phyloP scores from a whole-genome alignment of 2,888 invertebrate species.

The Dinocampus coccinellae region DNA sequence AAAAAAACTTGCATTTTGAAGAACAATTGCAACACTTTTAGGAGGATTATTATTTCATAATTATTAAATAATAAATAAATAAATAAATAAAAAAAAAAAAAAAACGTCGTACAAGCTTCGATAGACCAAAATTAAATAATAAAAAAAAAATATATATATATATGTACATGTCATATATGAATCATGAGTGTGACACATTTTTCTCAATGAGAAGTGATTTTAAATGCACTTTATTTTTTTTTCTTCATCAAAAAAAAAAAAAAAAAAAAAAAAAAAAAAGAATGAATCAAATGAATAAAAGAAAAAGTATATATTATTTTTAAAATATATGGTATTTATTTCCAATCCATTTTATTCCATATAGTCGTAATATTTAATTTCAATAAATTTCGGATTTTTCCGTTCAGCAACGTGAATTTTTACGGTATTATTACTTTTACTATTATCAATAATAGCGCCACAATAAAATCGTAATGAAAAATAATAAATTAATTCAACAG shows the following conservation, averaged over 20 bases:
- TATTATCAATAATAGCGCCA: slow-evolving; percentile 52
- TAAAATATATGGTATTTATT: slow-evolving; percentile 30
- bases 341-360: slow-evolving; percentile 22
- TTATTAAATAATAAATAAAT: background rate
- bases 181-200: background rate
- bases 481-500: slow-evolving; percentile 83
- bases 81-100: slow-evolving; percentile 16
- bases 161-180: slow-evolving; percentile 28
- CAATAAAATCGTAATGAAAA: slow-evolving; percentile 80
- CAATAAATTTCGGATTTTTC: slow-evolving; percentile 10
- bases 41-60: slow-evolving; percentile 25
- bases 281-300: background rate
- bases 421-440: slow-evolving; percentile 32
- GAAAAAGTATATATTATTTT: slow-evolving; percentile 39
- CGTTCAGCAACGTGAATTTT: background rate
- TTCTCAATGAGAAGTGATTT: background rate
- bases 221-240: slow-evolving; percentile 11
- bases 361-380: slow-evolving; percentile 34
- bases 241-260: too few species aligned
- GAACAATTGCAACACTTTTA: slow-evolving; percentile 22
- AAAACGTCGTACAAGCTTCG: slow-evolving; percentile 45
- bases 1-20: slow-evolving; percentile 25
- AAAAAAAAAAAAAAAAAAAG: slow-evolving; percentile 22
- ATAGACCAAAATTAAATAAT: slow-evolving; percentile 41
- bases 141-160: slow-evolving; percentile 19